Evolutionary conservation across 2,797 vertebrate genomes (phyloP).

Genomic region (Champsocephalus gunnari): DNA sequence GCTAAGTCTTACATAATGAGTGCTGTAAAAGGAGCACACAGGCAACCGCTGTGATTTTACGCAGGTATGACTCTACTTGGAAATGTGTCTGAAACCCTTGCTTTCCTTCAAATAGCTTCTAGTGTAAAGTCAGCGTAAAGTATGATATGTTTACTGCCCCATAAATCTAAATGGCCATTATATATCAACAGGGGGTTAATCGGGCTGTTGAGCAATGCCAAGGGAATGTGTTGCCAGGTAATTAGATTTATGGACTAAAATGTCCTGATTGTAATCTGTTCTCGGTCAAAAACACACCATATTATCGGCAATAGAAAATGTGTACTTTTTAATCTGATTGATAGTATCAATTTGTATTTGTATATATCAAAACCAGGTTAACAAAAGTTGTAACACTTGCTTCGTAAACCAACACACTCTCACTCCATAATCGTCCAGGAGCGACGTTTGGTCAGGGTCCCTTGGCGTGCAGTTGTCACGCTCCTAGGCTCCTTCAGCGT

Average conservation of each 20-base stretch:
- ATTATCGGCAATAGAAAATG: no score
- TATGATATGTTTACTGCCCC: constrained; percentile 56
- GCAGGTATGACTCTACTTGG: constrained; percentile 47
- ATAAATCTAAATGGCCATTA: constrained; percentile 68
- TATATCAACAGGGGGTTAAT: constrained; percentile 64
- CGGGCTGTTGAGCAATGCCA: constrained; percentile 42
- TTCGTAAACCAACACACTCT: not conserved
- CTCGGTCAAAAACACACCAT: constrained; percentile 30
- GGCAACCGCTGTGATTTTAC: constrained; percentile 47
- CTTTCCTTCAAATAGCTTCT: constrained; percentile 54
- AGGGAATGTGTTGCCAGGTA: constrained; percentile 48
- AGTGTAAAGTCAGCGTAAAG: constrained; percentile 63
- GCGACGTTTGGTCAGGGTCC: no score
- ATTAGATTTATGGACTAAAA: constrained; percentile 49
- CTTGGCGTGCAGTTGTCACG: no score
- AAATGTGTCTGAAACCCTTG: constrained; percentile 57
- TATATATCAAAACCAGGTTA: not conserved
- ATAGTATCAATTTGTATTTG: not conserved
- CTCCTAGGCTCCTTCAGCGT: no score
- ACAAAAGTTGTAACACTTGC: not conserved
- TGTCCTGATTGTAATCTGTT: constrained; percentile 39
- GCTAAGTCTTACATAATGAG: constrained; percentile 34
- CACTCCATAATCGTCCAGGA: no score
- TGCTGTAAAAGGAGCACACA: constrained; percentile 31
- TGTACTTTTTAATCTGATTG: not conserved